These are phyloP conservation scores for Pemphigus obesinymphae DNA, from an alignment of 1,140 invertebrate species.

Conservation along the genomic window DNA sequence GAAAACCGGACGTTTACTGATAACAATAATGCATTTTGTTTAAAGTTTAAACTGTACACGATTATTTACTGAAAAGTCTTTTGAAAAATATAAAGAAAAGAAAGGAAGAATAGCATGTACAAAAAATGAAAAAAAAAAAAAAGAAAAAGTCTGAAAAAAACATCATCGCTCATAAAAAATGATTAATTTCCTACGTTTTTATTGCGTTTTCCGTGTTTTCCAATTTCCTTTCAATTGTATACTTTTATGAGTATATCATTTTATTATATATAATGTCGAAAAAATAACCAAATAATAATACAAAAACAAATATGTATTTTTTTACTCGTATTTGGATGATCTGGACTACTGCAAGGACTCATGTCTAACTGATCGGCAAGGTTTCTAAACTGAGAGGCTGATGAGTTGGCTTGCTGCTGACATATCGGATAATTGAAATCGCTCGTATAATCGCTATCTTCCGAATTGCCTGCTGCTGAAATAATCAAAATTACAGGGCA, in stretches of 20 bases:
- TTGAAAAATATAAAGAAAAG: not conserved
- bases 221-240: no score
- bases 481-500: not conserved
- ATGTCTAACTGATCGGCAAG: conserved; percentile 70
- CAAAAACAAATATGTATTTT: not conserved
- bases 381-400: conserved; percentile 74
- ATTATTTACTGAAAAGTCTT: not conserved
- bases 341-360: conserved; percentile 30
- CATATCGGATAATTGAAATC: conserved; percentile 92
- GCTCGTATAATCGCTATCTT: conserved; percentile 94
- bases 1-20: not conserved
- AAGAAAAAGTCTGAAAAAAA: not conserved
- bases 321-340: conserved; percentile 2
- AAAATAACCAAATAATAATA: no score
- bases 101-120: not conserved
- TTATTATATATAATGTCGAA: no score
- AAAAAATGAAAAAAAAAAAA: not conserved
- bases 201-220: not conserved
- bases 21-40: conserved; percentile 13
- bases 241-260: no score
- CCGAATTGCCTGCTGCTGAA: conserved; percentile 82
- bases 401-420: conserved; percentile 73
- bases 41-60: not conserved
- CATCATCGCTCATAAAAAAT: not conserved
- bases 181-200: not conserved